These are phyloP conservation scores for Chloropsis cyanopogon DNA, from an alignment of 2,113 vertebrate genomes.

Conservation along the genomic window DNA sequence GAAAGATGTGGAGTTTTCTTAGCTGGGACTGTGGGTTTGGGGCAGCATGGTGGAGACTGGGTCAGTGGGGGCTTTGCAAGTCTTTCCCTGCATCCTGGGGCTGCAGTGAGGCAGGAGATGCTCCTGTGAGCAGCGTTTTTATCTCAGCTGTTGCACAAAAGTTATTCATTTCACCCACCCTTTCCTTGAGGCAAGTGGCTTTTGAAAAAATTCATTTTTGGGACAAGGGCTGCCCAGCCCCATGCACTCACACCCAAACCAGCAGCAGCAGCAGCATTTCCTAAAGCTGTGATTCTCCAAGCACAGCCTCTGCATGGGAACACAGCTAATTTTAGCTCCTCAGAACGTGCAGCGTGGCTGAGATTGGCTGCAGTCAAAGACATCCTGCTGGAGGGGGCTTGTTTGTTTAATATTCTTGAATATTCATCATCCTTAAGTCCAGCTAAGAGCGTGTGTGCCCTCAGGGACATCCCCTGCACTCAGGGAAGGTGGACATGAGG, in stretches of 20 bases:
- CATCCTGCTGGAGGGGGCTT: not conserved
- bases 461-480: not conserved
- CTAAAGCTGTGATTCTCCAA: rapidly evolving
- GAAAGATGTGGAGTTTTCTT: not conserved
- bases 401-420: not conserved
- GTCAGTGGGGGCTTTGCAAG: not conserved
- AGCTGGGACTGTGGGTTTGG: not conserved
- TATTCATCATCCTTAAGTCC: not conserved
- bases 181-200: not conserved
- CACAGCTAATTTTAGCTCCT: not conserved
- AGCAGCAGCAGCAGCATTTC: not conserved
- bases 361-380: not conserved
- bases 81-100: not conserved
- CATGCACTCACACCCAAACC: not conserved
- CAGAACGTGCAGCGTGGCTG: not conserved
- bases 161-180: not conserved
- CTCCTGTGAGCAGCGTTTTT: not conserved
- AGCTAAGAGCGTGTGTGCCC: not conserved
- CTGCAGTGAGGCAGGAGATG: not conserved
- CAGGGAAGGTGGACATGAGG: not conserved
- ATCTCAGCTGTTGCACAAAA: not conserved
- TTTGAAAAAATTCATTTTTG: not conserved
- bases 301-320: not conserved
- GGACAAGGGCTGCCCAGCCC: not conserved
- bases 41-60: not conserved